These are phyloP conservation scores for Alviniconcha strummeri DNA, from an alignment of 2,888 invertebrate species.

Conservation along the genomic window DNA sequence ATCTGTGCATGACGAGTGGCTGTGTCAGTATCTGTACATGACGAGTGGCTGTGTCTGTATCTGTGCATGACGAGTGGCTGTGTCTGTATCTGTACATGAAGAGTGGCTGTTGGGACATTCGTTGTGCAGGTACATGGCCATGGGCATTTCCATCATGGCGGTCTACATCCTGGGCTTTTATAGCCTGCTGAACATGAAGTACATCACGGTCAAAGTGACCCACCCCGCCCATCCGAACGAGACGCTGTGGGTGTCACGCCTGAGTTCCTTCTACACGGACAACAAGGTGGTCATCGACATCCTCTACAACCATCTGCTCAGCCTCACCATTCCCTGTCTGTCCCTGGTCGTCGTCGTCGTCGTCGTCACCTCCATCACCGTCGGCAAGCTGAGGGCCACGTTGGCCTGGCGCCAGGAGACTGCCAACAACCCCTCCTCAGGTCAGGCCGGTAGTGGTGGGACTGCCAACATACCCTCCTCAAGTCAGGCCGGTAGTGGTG, in stretches of 20 bases:
- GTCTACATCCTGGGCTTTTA: conserved; percentile 30
- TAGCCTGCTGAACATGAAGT: conserved; percentile 31
- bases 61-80: no score
- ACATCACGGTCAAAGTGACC: conserved; percentile 1
- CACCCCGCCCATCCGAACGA: background rate
- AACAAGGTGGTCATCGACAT: conserved; percentile 24
- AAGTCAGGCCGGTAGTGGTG: no score
- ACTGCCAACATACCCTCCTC: no score
- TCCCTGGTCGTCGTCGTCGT: conserved; percentile 24
- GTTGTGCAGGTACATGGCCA: conserved; percentile 16
- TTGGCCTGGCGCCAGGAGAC: no score
- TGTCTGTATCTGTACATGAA: no score
- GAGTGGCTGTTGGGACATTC: no score
- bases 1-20: no score
- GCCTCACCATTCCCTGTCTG: conserved; percentile 19
- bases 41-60: no score
- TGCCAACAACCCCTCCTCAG: no score
- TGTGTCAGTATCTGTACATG: no score
- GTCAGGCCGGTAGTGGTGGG: no score
- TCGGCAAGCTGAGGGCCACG: background rate
- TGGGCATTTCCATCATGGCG: conserved; percentile 17
- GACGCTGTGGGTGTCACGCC: conserved; percentile 11
- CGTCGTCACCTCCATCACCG: conserved; percentile 28
- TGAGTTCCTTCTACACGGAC: conserved; percentile 21
- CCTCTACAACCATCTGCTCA: conserved; percentile 33